Conservation (phyloP, 64 coral and sea anemone genomes). For the Montipora sp. region DNA sequence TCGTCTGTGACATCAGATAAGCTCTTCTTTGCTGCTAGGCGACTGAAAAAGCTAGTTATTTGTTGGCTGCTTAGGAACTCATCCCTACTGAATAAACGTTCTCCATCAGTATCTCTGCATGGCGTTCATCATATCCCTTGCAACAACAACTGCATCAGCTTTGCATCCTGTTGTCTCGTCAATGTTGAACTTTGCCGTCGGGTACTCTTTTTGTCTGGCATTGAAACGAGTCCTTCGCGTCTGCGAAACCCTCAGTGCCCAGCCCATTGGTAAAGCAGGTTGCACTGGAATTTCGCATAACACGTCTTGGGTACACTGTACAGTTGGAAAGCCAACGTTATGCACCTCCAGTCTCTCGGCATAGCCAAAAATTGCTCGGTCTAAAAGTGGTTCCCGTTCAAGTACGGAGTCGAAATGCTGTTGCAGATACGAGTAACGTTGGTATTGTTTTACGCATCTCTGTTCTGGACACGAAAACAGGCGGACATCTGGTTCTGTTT, state of each 20-base stretch:
- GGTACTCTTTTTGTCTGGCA: slow-evolving; percentile 37
- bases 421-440: slow-evolving; percentile 33
- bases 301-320: neutral
- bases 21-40: slow-evolving; percentile 23
- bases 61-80: slow-evolving; percentile 59
- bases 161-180: slow-evolving; percentile 44
- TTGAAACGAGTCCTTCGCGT: slow-evolving; percentile 17
- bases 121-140: slow-evolving; percentile 36
- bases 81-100: slow-evolving; percentile 43
- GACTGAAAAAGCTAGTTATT: slow-evolving; percentile 53
- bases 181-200: slow-evolving; percentile 17
- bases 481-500: neutral
- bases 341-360: slow-evolving; percentile 53
- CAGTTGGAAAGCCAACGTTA: neutral
- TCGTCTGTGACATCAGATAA: neutral
- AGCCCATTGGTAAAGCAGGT: slow-evolving; percentile 32
- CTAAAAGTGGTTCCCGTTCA: slow-evolving; percentile 32
- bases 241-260: slow-evolving; percentile 17
- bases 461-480: slow-evolving; percentile 7
- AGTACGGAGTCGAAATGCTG: slow-evolving; percentile 32
- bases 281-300: neutral
- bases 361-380: slow-evolving; percentile 36
- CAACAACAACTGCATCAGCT: slow-evolving; percentile 37
- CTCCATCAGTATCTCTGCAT: slow-evolving; percentile 19
- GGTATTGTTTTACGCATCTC: slow-evolving; percentile 1